phyloP scores from a whole-genome alignment of 2,888 invertebrate species.

The Oligia latruncula region DNA sequence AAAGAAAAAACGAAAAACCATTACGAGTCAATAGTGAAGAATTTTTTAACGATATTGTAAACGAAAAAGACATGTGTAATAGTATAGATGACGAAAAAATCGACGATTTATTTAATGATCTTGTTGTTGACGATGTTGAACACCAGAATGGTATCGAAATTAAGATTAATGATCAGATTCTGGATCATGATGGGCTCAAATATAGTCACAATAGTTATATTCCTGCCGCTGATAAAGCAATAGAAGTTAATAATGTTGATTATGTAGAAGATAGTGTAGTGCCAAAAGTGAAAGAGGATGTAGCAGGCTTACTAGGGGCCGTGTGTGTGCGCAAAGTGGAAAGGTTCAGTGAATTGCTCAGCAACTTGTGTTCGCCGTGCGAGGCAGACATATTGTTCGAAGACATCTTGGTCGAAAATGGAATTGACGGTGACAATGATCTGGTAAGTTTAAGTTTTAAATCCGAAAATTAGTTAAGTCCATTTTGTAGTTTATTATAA shows the following conservation, averaged over 20 bases:
- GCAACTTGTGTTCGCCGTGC: slow-evolving; percentile 87
- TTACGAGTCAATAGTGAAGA: slow-evolving; percentile 80
- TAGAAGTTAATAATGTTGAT: slow-evolving; percentile 73
- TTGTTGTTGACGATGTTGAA: slow-evolving; percentile 76
- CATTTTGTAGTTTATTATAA: not conserved
- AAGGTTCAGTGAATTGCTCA: slow-evolving; percentile 88
- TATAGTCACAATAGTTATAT: slow-evolving; percentile 79
- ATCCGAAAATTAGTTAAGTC: slow-evolving; percentile 7
- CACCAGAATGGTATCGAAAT: slow-evolving; percentile 70
- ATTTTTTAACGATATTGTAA: slow-evolving; percentile 83
- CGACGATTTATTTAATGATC: slow-evolving; percentile 84
- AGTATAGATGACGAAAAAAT: slow-evolving; percentile 81
- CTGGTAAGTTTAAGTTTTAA: slow-evolving; percentile 76
- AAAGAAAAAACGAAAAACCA: slow-evolving; percentile 63
- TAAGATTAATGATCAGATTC: slow-evolving; percentile 72
- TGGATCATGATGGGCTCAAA: slow-evolving; percentile 75
- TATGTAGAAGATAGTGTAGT: slow-evolving; percentile 81
- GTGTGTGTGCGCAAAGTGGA: slow-evolving; percentile 89
- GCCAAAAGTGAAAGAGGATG: slow-evolving; percentile 84
- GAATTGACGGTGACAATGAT: slow-evolving; percentile 78
- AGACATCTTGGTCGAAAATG: slow-evolving; percentile 86
- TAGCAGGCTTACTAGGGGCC: slow-evolving; percentile 83
- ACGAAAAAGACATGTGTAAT: slow-evolving; percentile 76
- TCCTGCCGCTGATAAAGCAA: slow-evolving; percentile 77
- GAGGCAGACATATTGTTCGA: slow-evolving; percentile 87